phyloP scores from a whole-genome alignment of 2,113 vertebrate species.

The Campylorhamphus procurvoides region DNA sequence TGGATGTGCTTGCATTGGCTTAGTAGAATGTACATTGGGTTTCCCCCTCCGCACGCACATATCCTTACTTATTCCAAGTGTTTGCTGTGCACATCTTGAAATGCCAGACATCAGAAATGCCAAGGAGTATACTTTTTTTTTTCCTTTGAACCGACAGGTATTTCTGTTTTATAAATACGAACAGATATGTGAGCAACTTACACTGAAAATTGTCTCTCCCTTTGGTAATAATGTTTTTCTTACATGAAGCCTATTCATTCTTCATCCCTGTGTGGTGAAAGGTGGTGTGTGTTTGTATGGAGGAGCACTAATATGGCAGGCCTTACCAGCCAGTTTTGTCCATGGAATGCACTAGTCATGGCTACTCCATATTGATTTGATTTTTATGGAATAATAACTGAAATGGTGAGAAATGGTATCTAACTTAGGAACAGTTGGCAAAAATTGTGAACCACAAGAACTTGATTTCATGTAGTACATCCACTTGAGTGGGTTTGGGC shows the following conservation, averaged over 20 bases:
- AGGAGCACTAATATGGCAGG: neutral
- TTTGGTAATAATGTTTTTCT: neutral
- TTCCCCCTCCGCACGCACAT: fast-evolving
- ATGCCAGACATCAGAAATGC: neutral
- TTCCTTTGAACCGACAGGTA: neutral
- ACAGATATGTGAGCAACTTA: neutral
- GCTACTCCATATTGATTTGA: neutral
- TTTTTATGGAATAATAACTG: neutral
- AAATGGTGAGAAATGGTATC: neutral
- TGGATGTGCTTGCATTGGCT: neutral
- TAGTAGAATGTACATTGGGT: neutral
- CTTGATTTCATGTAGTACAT: neutral
- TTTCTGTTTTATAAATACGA: neutral
- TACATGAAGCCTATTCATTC: neutral
- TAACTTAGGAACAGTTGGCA: neutral
- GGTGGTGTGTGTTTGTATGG: fast-evolving
- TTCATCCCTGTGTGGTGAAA: neutral
- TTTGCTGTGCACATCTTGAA: neutral
- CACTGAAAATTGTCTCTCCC: neutral
- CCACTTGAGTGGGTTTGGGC: neutral
- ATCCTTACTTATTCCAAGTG: neutral
- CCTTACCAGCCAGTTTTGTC: neutral
- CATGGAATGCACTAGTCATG: neutral
- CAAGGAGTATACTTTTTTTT: neutral
- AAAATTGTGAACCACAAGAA: neutral